Evolutionary conservation across 2,797 vertebrate species (phyloP).

Genomic region (Podargus strigoides): DNA sequence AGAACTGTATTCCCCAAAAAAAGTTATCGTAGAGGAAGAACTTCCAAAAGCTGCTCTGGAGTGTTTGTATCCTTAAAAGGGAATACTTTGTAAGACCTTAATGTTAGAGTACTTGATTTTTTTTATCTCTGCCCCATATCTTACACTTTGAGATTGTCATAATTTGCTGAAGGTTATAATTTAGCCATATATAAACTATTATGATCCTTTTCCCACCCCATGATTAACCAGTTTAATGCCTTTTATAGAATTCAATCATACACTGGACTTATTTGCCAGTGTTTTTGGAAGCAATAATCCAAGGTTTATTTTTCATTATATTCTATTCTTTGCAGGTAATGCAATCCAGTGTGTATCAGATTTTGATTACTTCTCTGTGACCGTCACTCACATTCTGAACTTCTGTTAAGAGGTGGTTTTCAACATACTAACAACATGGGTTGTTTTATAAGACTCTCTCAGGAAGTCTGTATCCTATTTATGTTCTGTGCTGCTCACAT

Average conservation of each 20-base stretch:
- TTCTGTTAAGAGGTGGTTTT: background rate
- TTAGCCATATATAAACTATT: background rate
- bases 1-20: too few relatives aligned
- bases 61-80: background rate
- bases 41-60: background rate
- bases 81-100: background rate
- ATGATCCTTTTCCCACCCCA: background rate
- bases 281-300: background rate
- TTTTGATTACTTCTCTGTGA: background rate
- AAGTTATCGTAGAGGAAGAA: background rate
- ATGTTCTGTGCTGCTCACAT: accelerated
- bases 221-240: background rate
- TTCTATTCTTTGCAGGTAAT: background rate
- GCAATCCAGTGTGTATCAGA: background rate
- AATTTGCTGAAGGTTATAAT: background rate
- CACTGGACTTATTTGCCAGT: background rate
- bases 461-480: background rate
- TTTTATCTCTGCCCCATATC: background rate
- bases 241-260: background rate
- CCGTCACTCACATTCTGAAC: background rate
- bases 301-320: too few relatives aligned
- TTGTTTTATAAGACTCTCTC: background rate
- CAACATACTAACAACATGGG: background rate
- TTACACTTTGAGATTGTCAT: background rate
- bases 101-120: background rate